Evolutionary conservation across 2,797 vertebrate species (phyloP).

Genomic region (Takifugu ocellatus): DNA sequence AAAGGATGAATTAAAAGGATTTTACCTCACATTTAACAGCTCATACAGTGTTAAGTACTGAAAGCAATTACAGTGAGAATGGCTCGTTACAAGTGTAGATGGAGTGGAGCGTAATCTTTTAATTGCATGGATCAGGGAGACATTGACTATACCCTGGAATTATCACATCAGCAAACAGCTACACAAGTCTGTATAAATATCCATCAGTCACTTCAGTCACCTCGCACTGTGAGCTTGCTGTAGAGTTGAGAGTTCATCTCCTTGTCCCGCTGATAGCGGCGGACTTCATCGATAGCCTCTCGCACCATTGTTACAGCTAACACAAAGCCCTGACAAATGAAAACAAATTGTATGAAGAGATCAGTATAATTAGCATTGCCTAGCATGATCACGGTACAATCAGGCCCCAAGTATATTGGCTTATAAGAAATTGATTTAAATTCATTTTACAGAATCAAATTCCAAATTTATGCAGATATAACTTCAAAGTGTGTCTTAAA

Average conservation of each 20-base stretch:
- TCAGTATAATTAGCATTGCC: background rate
- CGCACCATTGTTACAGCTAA: constrained; percentile 90
- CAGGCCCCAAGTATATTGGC: too few species aligned
- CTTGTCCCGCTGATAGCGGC: constrained; percentile 92
- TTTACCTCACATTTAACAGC: constrained; percentile 48
- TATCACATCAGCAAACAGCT: constrained; percentile 51
- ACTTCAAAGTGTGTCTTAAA: too few species aligned
- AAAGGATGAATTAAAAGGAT: constrained; percentile 26
- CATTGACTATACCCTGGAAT: constrained; percentile 13
- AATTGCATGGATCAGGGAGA: constrained; percentile 29
- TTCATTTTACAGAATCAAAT: too few species aligned
- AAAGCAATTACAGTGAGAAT: constrained; percentile 46
- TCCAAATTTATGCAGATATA: too few species aligned
- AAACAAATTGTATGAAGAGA: background rate
- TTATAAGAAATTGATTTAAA: too few species aligned
- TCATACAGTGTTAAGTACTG: constrained; percentile 41
- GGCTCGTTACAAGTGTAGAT: constrained; percentile 54
- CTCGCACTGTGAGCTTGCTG: constrained; percentile 94
- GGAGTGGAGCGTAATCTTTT: constrained; percentile 43
- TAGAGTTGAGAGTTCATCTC: constrained; percentile 98
- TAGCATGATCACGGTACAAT: too few species aligned
- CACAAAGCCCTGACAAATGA: constrained; percentile 85
- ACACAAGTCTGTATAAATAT: constrained; percentile 2
- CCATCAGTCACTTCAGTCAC: constrained; percentile 58
- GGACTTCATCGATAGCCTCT: constrained; percentile 92